Evolutionary conservation across 2,797 vertebrate genomes (phyloP), one percentile per base, ranked within the genome.

Genomic region (Spinus olivaceus): DNA sequence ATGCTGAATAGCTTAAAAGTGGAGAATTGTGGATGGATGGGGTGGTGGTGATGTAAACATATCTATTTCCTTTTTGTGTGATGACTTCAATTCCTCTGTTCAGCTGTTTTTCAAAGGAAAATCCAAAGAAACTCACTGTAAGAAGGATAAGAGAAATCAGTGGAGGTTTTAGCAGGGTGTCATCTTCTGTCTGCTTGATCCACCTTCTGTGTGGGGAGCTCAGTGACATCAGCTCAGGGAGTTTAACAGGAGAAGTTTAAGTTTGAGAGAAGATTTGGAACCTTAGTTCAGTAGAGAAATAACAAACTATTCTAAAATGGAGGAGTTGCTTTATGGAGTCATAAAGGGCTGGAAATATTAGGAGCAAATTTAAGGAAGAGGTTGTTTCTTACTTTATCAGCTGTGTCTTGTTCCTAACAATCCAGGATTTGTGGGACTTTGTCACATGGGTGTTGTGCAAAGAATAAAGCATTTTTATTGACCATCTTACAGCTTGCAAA

Each of bases 41-140:
- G 32, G 23, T 60, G 60, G 30, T 0, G 0, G 13, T 10, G 23
- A 24, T 5, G 4, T 11, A 17, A 65, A n/a, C 3, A 1, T 9
- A 5, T 3, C 35, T 2, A 4, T 44, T 74, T 59, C 53, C 23
- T 63, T 50, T 1, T 8, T 3, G 1, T 32, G 42, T 8, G 28
- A 2, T 54, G 24, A 14, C 8, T 87, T 71, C 1, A 6, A 18
- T 37, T 81, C n/a, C 25, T 61, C 47, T 86, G 12, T 33, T 70
- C 25, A 10, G 10, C 27, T 63, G 16, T 14, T 66, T 22, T 39
- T 17, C 5, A 23, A 71, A 63, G 33, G 41, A 51, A 83, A 69
- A 41, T 44, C 24, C 35, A n/a, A 33, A 81, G 27, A 51, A 67
- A n/a, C 3, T 60, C 21, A 22, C 18, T 69, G 33, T 47, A 20